Evolutionary conservation across 2,888 invertebrate species (phyloP), one percentile per base, ranked within the genome.

Genomic region (Cantharis nigra): DNA sequence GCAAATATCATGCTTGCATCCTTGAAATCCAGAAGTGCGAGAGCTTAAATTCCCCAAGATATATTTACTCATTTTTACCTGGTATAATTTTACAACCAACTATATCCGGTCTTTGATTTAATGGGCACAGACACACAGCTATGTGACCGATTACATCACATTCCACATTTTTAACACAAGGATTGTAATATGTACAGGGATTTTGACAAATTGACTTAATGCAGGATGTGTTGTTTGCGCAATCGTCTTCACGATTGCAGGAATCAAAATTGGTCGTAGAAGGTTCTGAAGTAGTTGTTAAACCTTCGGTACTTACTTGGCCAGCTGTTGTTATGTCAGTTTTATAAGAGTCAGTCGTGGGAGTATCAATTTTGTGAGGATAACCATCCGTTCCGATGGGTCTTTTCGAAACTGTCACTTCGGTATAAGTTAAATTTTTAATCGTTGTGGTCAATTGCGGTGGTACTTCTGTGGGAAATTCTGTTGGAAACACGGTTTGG

Each of bases 91-190:
- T 90, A 90, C 92, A 92, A 89, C 89, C 90, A 87, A 87, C 83
- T 84, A 87, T 85, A 82, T 85, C 87, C 85, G 82, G 83, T 83
- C 83, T 83, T 82, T 85, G 82, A 81, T 89, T 88, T 88, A 87
- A 88, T 85, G 90, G 88, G 87, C 92, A 92, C 88, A 89, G 89
- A 89, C 92, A 92, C 88, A 90, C 88, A 82, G 91, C 89, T 84
- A 89, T 89, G 86, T 91, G 91, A 83, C 89, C 88, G 80, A 89
- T 85, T 76, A 90, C 90, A 81, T 88, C 87, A 87, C 92, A 92
- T 80, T 86, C 83, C 79, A 89, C 85, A 83, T 87, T 87, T 79
- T 84, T 85, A 63, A 85, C 86, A 85, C 90, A 90, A 79, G 89
- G 89, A 81, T 87, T 85, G 81, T 88, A 90, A 82, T 87, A 79